Evolutionary conservation across 2,113 vertebrate species (phyloP), one percentile per base, ranked within the genome.

Genomic region (Python bivittatus): DNA sequence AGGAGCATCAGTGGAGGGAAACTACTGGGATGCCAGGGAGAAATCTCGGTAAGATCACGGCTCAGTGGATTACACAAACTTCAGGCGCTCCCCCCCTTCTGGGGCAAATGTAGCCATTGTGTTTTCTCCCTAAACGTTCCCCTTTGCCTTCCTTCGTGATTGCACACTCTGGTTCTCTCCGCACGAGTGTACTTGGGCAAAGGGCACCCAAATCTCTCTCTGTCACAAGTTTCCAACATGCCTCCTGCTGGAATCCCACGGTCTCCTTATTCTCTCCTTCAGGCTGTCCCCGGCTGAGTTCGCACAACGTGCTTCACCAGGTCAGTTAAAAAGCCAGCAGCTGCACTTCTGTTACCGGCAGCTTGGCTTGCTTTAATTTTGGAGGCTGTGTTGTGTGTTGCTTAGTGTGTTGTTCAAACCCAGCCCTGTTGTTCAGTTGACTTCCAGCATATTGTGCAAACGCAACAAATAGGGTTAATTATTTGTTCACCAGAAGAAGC

Each of bases 401-500:
- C 68, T 79, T 79, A 38, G 68, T 79, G 68, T 79, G 68, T 79
- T 38, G 68, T 79, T 79, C 68, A 79, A 79, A 79, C 68, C 68
- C 68, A 79, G 68, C 68, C 68, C 33, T 79, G 15, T 38, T 6
- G 68, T 79, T 33, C 33, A 15, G 68, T 8, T 7, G 15, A 72
- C 61, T 68, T 29, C 4, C 11, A 29, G n/a, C n/a, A 3, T 17
- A 1, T 79, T 79, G 68, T 79, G 68, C 33, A 79, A 20, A 33
- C 1, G 68, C 33, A 20, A 22, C 15, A 3, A 20, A 0, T 1
- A 13, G n/a, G 61, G 27, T 29, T 4, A 15, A 68, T 15, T 4
- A 13, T 68, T 68, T 33, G 68, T 72, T 2, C 1, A 38, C n/a
- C 33, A 1, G 33, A 22, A 38, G 68, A 7, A 38, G 33, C 17